A percentile compares a stretch with the other conserved stretches of the same genome.
Conservation (phyloP, 1,140 invertebrate species). For the Polypedilum vanderplanki region DNA sequence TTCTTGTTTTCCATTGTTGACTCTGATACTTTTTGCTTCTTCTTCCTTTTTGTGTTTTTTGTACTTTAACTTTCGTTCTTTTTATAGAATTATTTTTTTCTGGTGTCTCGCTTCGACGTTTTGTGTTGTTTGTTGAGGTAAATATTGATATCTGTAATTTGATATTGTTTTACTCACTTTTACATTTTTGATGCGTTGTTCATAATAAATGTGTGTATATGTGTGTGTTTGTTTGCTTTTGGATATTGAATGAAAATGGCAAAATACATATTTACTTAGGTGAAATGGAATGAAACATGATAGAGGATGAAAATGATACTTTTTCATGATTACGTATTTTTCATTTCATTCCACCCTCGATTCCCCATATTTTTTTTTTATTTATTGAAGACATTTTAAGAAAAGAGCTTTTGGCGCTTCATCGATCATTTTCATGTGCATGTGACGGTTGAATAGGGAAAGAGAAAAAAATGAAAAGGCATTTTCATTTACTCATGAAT, state of each 20-base stretch:
- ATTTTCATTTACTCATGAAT: too few species aligned
- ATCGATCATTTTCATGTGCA: not conserved
- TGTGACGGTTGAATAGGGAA: too few species aligned
- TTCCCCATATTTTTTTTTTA: too few species aligned
- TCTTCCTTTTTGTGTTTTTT: not conserved
- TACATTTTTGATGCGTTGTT: not conserved
- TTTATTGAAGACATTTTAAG: too few species aligned
- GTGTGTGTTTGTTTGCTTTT: not conserved
- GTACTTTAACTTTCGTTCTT: not conserved
- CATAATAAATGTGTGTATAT: not conserved
- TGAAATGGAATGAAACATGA: not conserved
- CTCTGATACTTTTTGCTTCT: not conserved
- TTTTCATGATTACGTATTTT: not conserved
- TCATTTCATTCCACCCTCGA: not conserved
- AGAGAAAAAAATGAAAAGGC: too few species aligned
- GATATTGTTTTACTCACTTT: constrained; percentile 5
- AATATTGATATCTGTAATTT: constrained; percentile 23
- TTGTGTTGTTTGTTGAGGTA: constrained; percentile 21
- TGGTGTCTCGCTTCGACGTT: not conserved
- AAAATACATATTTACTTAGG: not conserved
- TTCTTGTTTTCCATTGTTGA: constrained; percentile 22
- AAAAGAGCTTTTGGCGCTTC: not conserved
- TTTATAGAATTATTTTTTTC: not conserved
- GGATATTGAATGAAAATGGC: not conserved
- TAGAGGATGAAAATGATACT: constrained; percentile 9